Base-by-base conservation (phyloP, 2,113 vertebrate species). In the Ornithorhynchus anatinus region DNA sequence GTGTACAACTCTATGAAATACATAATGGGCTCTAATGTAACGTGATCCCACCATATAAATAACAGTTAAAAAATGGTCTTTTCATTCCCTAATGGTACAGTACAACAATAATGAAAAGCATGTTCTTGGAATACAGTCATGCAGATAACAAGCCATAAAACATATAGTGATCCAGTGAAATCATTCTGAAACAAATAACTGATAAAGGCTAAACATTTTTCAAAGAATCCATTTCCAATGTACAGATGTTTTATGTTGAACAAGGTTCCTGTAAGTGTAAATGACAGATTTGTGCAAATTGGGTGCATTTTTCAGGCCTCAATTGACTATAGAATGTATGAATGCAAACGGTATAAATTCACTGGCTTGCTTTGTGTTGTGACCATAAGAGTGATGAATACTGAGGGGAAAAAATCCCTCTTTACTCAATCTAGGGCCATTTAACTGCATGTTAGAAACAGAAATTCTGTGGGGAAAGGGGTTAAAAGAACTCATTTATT, bases 141-240 rank as follows among this genome's bases (percentile, higher is more conserved):
- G 44, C 35, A 86, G 81, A 84, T 88, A 89, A 87, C 59, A 84
- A 84, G 56, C 31, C 62, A 80, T 75, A 87, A 86, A 89, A 78
- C 78, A 77, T 22, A 76, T 56, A 79, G 48, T 25, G 67, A 88
- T 84, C 33, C 1, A 2, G 52, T 32, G 60, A 89, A 88, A 90
- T 85, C 79, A 82, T 89, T 84, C 75, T 69, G 56, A 88, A 88
- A 81, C 68, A 77, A 70, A 66, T 78, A 83, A 60, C 56, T 70
- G 86, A 86, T 86, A 89, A 86, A 77, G 86, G 56, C 53, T 52
- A 79, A 82, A 59, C 65, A 86, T 90, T 90, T 91, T 89, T 89
- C 74, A 90, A 63, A 75, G n/a, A 69, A 68, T 78, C 51, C 0
- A 16, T 83, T 87, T 89, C 66, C 72, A 76, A 72, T 44, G 42